Conservation (phyloP, 2,888 invertebrate genomes). For the Troilus luridus region DNA sequence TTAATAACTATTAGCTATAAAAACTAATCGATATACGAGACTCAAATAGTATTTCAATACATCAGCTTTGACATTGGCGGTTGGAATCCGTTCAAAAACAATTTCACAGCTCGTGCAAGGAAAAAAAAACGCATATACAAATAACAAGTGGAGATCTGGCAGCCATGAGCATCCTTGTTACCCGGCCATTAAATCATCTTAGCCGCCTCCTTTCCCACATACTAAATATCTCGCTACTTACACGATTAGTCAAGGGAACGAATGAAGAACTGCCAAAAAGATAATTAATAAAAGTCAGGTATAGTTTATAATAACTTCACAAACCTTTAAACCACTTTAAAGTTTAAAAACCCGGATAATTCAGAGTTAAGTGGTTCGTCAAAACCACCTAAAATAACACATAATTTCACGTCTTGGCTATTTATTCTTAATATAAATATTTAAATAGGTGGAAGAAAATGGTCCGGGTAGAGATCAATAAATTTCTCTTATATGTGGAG, state of each 20-base stretch:
- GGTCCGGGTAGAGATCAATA: no score
- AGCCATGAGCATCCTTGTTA: neutral
- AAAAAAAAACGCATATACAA: neutral
- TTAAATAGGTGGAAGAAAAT: no score
- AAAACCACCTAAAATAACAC: no score
- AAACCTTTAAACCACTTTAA: neutral
- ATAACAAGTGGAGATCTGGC: neutral
- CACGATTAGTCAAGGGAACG: neutral
- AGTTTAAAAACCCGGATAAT: neutral
- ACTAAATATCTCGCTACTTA: neutral
- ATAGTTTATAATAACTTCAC: neutral
- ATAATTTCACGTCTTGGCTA: no score
- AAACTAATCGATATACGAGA: neutral
- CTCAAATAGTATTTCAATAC: neutral
- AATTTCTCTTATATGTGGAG: no score
- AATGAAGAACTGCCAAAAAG: neutral
- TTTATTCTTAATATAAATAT: no score
- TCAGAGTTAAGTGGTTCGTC: no score
- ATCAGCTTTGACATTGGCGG: neutral
- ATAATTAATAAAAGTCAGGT: neutral
- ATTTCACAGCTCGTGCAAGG: slow-evolving; percentile 24
- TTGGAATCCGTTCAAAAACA: slow-evolving; percentile 24
- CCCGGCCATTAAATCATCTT: neutral
- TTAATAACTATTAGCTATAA: neutral
- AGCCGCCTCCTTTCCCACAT: slow-evolving; percentile 22